Conservation (phyloP, 2,113 vertebrate species). For the Otus sunia region DNA sequence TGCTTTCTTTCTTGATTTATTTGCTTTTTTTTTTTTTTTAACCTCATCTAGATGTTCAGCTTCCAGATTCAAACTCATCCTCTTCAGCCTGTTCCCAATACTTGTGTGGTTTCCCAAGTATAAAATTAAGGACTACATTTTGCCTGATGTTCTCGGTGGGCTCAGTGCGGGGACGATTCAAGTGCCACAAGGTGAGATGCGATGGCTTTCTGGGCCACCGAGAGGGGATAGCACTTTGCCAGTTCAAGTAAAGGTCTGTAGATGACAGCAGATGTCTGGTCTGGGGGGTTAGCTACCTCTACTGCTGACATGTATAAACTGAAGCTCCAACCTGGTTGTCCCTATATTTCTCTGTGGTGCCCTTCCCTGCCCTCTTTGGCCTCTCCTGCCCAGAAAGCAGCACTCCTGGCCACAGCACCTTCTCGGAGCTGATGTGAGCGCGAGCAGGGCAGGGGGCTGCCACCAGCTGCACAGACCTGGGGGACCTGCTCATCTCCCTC, state of each 20-base stretch:
- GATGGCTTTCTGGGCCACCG: fast-evolving
- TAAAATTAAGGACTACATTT: constrained; percentile 82
- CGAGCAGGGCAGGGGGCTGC: not conserved
- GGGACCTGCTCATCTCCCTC: not conserved
- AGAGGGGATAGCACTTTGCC: not conserved
- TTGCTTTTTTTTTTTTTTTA: not conserved
- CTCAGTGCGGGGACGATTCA: constrained; percentile 90
- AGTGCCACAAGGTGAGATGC: constrained; percentile 85
- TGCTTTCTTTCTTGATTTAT: not conserved
- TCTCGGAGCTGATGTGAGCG: not conserved
- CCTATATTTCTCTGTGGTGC: not conserved
- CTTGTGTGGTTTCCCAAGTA: constrained; percentile 91
- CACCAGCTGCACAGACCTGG: not conserved
- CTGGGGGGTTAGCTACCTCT: not conserved
- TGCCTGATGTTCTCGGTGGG: constrained; percentile 86
- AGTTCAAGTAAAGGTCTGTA: not conserved
- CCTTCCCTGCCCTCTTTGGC: not conserved
- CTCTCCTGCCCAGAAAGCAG: not conserved
- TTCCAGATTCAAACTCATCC: constrained; percentile 74
- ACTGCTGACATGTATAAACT: too few species aligned
- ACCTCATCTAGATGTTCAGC: constrained; percentile 79
- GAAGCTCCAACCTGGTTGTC: not conserved
- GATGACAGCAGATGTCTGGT: not conserved
- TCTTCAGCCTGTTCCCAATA: constrained; percentile 83
- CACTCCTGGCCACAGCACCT: not conserved